phyloP scores from a whole-genome alignment of 2,113 vertebrate genomes.

The Oreamnos americanus region DNA sequence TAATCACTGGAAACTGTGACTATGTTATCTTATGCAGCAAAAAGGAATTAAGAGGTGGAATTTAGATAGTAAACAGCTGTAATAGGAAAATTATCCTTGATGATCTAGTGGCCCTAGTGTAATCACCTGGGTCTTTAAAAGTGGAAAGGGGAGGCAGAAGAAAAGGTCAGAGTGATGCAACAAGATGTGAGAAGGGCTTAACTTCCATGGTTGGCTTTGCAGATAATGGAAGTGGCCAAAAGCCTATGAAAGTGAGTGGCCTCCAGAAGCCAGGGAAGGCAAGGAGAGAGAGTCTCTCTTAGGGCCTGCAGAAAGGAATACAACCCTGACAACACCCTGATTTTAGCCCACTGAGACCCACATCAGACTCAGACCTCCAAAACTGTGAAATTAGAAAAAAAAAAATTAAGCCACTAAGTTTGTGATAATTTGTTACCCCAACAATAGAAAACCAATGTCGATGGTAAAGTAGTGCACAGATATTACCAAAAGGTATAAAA shows the following conservation, averaged over 20 bases:
- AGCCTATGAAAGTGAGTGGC: neutral
- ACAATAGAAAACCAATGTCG: neutral
- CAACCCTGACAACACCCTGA: neutral
- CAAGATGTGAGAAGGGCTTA: neutral
- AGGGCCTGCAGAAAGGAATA: neutral
- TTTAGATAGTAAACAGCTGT: neutral
- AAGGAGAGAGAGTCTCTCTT: neutral
- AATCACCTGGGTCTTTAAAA: neutral
- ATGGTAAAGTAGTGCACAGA: neutral
- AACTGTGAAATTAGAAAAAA: neutral
- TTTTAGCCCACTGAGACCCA: neutral
- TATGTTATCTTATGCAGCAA: neutral
- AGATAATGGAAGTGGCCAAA: neutral
- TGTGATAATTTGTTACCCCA: neutral
- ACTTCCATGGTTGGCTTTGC: neutral
- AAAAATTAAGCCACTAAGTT: neutral
- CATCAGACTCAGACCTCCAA: neutral
- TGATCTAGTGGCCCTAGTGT: neutral
- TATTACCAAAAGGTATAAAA: neutral
- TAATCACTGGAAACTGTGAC: neutral
- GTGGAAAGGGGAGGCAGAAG: neutral
- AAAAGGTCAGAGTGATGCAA: neutral
- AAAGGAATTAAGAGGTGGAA: neutral
- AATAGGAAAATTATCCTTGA: neutral
- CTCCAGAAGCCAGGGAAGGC: neutral